Base-by-base conservation (phyloP, 1,140 invertebrate species). In the Hycleus cichorii region DNA sequence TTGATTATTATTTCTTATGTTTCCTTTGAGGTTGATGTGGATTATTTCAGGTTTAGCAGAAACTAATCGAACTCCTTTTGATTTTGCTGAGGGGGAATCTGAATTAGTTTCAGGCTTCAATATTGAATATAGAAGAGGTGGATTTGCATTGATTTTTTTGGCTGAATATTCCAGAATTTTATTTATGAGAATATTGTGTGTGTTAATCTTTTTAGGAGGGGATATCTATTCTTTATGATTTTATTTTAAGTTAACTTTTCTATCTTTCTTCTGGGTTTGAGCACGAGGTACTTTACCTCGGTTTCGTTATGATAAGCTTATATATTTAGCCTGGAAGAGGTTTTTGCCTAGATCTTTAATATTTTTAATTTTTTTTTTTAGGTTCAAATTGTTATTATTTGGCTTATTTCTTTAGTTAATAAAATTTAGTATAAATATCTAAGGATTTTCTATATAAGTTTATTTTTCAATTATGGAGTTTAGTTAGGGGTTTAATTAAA, bases 91-190 rank as follows among this genome's bases (percentile, higher is more conserved):
- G 67, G 82, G 83, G 0, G 84, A 89, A 70, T 85, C 80, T 46
- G 85, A 89, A 71, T 80, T 88, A 77, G 83, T 88, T 65, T 89
- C 83, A 27, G 85, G 85, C 6, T 89, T 85, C 86, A 88, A 88
- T 82, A 74, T 82, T 69, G 85, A 32, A 1, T 32, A 32, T 2
- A 32, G 32, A 75, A 78, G 78, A 70, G 76, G 77, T 0, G 73
- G 73, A n/a, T 88, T 88, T 85, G 79, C 81, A 60, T 77, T 87
- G 73, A 80, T 88, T 80, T 87, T 87, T 78, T 88, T n/a, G 72
- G 75, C 77, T 39, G 84, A 88, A 67, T 88, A 88, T 80, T 69
- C 71, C 42, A 83, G 74, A 72, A 84, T 88, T 79, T 75, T 86
- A 74, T 83, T 86, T 80, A 79, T 85, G 72, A 81, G 75, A 60